Evolutionary conservation across 2,888 invertebrate genomes (phyloP).

Genomic region (Torymus aiolomorphi): DNA sequence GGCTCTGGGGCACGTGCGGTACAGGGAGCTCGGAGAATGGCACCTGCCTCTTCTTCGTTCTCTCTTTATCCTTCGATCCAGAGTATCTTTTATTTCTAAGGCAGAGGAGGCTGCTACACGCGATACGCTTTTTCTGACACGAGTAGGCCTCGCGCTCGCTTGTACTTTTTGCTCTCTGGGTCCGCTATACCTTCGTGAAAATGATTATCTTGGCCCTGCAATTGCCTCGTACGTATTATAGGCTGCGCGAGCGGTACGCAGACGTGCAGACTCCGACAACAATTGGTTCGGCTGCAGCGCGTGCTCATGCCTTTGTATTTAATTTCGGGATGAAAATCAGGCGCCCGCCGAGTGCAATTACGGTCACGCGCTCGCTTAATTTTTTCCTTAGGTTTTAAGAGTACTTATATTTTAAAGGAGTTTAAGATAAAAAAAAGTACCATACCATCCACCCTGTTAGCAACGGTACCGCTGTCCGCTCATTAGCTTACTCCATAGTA

Average conservation of each 20-base stretch:
- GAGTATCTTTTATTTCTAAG: conserved; percentile 30
- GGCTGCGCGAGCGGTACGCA: not conserved
- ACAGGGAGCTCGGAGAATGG: conserved; percentile 56
- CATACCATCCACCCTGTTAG: too few relatives aligned
- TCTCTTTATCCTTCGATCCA: conserved; percentile 22
- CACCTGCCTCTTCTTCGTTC: conserved; percentile 59
- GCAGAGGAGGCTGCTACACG: conserved; percentile 44
- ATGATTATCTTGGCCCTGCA: conserved; percentile 33
- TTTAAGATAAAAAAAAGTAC: too few relatives aligned
- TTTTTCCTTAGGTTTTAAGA: conserved; percentile 10
- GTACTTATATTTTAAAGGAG: too few relatives aligned
- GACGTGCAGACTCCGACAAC: conserved; percentile 1
- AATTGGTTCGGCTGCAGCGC: not conserved
- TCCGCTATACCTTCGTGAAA: conserved; percentile 28
- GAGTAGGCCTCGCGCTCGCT: conserved; percentile 25
- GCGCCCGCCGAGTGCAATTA: conserved; percentile 18
- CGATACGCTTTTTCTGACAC: conserved; percentile 48
- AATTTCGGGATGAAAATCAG: conserved; percentile 16
- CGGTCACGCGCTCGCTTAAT: conserved; percentile 30
- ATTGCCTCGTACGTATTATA: conserved; percentile 34
- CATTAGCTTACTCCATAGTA: too few relatives aligned
- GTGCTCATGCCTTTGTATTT: conserved; percentile 2
- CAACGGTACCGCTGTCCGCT: too few relatives aligned
- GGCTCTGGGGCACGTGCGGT: conserved; percentile 24
- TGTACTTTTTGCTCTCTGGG: not conserved